A percentile compares a stretch with the other conserved stretches of the same genome.
Evolutionary conservation across 2,113 vertebrate species (phyloP).

Genomic region (Pheucticus melanocephalus): DNA sequence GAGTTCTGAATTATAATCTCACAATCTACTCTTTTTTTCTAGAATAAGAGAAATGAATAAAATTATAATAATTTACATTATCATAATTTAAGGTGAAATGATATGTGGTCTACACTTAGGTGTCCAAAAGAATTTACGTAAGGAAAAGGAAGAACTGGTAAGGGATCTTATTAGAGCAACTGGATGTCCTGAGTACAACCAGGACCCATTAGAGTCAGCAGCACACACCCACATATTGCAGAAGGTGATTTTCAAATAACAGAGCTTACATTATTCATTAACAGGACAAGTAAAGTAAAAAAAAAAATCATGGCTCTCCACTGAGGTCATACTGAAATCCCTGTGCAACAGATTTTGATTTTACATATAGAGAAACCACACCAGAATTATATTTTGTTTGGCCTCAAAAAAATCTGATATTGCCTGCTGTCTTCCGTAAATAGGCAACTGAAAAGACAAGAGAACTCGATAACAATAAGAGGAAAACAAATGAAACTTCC

Average conservation of each 20-base stretch:
- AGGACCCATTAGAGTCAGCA: not conserved
- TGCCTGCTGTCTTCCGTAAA: not conserved
- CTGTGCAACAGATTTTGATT: not conserved
- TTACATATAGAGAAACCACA: not conserved
- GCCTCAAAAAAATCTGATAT: not conserved
- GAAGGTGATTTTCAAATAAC: not conserved
- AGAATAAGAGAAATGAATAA: not conserved
- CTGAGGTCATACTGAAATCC: not conserved
- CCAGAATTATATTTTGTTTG: not conserved
- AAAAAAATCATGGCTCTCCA: not conserved
- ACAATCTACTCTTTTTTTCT: fast-evolving
- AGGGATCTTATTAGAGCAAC: not conserved
- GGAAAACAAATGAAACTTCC: not conserved
- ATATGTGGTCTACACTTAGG: not conserved
- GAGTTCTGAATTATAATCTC: not conserved
- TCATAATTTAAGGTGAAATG: not conserved
- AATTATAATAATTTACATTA: not conserved
- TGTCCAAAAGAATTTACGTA: not conserved
- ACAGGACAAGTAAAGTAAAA: not conserved
- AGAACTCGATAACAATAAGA: not conserved
- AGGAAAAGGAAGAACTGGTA: not conserved
- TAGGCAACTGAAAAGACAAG: not conserved
- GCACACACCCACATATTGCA: fast-evolving
- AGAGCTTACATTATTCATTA: not conserved
- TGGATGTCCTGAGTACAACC: not conserved